These are phyloP conservation scores for Solea senegalensis DNA, from an alignment of 2,113 vertebrate genomes.

Conservation along the genomic window DNA sequence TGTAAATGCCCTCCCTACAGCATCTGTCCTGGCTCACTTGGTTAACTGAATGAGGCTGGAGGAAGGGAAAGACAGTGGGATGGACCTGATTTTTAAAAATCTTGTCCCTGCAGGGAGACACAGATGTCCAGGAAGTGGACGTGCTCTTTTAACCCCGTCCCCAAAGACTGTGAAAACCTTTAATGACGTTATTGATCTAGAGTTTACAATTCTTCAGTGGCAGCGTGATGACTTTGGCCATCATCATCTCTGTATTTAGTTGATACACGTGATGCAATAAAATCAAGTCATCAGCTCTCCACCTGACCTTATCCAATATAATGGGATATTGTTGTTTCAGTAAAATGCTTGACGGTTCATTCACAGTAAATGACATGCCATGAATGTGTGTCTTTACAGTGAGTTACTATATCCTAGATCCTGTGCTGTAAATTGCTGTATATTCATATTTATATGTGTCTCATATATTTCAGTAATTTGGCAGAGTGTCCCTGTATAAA, in stretches of 20 bases:
- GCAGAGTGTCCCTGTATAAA: too few relatives aligned
- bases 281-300: not conserved
- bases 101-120: constrained; percentile 18
- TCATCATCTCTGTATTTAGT: too few relatives aligned
- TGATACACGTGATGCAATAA: not conserved
- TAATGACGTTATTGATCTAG: constrained; percentile 46
- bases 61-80: constrained; percentile 30
- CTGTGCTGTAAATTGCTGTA: too few relatives aligned
- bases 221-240: not conserved
- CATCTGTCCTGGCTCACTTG: constrained; percentile 37
- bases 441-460: too few relatives aligned
- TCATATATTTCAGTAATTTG: too few relatives aligned
- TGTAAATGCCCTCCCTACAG: constrained; percentile 24
- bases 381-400: too few relatives aligned
- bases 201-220: constrained; percentile 13
- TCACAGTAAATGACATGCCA: not conserved
- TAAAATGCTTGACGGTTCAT: too few relatives aligned
- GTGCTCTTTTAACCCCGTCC: not conserved
- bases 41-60: constrained; percentile 42
- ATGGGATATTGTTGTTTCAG: too few relatives aligned
- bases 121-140: not conserved
- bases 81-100: constrained; percentile 13
- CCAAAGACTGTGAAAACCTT: constrained; percentile 21
- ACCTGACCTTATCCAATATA: not conserved
- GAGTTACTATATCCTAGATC: too few relatives aligned